Base-by-base conservation (phyloP, 2,113 vertebrate genomes). In the Cariama cristata region DNA sequence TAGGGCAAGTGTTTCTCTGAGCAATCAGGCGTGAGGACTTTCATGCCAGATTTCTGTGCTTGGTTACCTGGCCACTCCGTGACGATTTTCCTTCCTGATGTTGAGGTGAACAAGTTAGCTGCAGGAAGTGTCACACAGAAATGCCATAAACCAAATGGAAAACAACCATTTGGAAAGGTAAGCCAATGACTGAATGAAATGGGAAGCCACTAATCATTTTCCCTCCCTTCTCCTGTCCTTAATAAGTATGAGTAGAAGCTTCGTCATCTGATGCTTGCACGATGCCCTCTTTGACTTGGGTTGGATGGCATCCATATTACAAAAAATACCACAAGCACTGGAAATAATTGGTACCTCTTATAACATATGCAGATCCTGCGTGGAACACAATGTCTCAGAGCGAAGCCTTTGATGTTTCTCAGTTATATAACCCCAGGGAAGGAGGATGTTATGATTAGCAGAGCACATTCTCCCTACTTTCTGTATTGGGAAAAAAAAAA, bases 301-400 rank as follows among this genome's bases (percentile, higher is more conserved):
- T 83, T 95, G 87, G 90, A 90, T 3, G 2, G 38, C 63, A 80
- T 95, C 71, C 90, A 38, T 79, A 86, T 92, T 90, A 83, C 71
- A 93, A 90, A 85, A 93, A 90, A 27, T 86, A 88, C 92, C 94
- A 71, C 95, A 96, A 66, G 93, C 82, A 77, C 92, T 86, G 90
- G 85, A 97, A 97, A 90, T 97, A 96, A 97, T 97, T 97, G 90
- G 71, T 93, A 83, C 88, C 84, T 94, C 87, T 92, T 88, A 56
- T 49, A 97, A 83, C 87, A 96, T 76, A 94, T 88, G 90, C 93
- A 94, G 90, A 92, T 96, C 87, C 71, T 68, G 67, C 2, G 7
- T 86, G 82, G 85, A 94, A 93, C 90, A 95, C 88, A 83, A 73
- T 83, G 90, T 97, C 75, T 88, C 90, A 95, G 73, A 93, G 85